Evolutionary conservation across 2,797 vertebrate genomes (phyloP).

Genomic region (Xenentodon cancila): DNA sequence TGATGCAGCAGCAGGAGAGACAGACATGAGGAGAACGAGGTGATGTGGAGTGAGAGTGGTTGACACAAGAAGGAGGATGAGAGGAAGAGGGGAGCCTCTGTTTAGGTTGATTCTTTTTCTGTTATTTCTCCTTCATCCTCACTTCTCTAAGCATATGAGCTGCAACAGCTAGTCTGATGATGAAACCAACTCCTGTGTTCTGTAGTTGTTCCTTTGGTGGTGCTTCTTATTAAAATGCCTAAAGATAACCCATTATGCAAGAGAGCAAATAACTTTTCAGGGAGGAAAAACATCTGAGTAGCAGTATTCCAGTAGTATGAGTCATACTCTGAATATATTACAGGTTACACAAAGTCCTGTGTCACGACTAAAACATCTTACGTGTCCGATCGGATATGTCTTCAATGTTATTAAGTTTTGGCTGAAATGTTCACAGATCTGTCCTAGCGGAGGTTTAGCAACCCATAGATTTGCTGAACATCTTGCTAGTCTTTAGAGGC

Average conservation of each 20-base stretch:
- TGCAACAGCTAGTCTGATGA: conserved; percentile 7
- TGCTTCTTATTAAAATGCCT: not conserved
- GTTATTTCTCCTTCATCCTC: conserved; percentile 20
- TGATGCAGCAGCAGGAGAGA: conserved; percentile 56
- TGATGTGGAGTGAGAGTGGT: conserved; percentile 29
- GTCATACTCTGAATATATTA: too few species aligned
- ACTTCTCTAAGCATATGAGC: conserved; percentile 4
- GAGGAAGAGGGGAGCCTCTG: conserved; percentile 24
- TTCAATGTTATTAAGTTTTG: too few species aligned
- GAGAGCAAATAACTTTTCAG: not conserved
- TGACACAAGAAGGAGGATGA: conserved; percentile 25
- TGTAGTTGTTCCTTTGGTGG: conserved; percentile 5
- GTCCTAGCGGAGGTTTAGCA: too few species aligned
- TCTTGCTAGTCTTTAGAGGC: too few species aligned
- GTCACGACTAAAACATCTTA: too few species aligned
- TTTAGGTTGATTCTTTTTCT: conserved; percentile 5
- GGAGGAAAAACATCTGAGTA: not conserved
- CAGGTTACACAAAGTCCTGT: too few species aligned
- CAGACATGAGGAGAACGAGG: conserved; percentile 39
- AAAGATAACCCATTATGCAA: not conserved
- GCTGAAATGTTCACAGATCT: too few species aligned
- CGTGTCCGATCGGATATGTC: too few species aligned
- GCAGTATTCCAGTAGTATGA: not conserved
- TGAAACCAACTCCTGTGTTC: not conserved
- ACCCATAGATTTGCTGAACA: too few species aligned